Evolutionary conservation across 1,140 invertebrate species (phyloP).

Genomic region (Drosophila pachea): DNA sequence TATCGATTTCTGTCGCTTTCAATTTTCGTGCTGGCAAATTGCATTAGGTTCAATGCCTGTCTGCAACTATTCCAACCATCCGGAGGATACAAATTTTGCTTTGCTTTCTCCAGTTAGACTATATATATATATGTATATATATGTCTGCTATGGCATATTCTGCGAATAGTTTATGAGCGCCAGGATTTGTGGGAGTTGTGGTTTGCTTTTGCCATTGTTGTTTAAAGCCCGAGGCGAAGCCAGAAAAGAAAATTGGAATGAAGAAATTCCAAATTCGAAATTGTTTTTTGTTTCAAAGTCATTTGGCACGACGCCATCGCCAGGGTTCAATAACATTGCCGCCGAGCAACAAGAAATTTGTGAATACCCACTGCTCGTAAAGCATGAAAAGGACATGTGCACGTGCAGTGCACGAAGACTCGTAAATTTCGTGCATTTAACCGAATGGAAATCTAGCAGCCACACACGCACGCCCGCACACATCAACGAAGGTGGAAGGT

Average conservation of each 20-base stretch:
- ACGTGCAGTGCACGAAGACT: slow-evolving; percentile 55
- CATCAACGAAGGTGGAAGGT: neutral
- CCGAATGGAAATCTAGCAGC: slow-evolving; percentile 62
- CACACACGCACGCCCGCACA: neutral
- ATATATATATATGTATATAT: slow-evolving; percentile 23
- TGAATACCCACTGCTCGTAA: slow-evolving; percentile 53
- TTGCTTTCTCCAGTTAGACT: slow-evolving; percentile 9
- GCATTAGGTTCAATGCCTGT: slow-evolving; percentile 39
- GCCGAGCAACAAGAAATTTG: slow-evolving; percentile 22
- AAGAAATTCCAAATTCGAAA: slow-evolving; percentile 30
- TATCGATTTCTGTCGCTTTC: slow-evolving; percentile 42
- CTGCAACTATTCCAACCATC: slow-evolving; percentile 46
- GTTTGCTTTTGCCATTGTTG: neutral
- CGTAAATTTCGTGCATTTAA: slow-evolving; percentile 69
- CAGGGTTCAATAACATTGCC: slow-evolving; percentile 65
- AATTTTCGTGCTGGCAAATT: slow-evolving; percentile 29
- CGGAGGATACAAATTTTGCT: slow-evolving; percentile 26
- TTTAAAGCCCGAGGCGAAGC: slow-evolving; percentile 27
- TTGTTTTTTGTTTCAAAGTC: slow-evolving; percentile 49
- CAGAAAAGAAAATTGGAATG: neutral
- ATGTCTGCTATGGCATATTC: slow-evolving; percentile 39
- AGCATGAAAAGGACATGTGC: slow-evolving; percentile 62
- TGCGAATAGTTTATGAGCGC: slow-evolving; percentile 52
- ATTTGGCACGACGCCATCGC: slow-evolving; percentile 44
- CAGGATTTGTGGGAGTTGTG: slow-evolving; percentile 50